These are phyloP conservation scores for Bos taurus DNA, from an alignment of 2,113 vertebrate genomes.

Conservation along the genomic window ARS-UCD2.0 NC_037343.1:28323001-28323500, in stretches of 20 bases:
- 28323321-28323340: background rate
- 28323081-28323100: background rate
- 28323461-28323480: background rate
- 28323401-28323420: background rate
- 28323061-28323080: background rate
- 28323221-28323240: background rate
- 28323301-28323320: background rate
- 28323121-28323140: background rate
- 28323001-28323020: background rate
- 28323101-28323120: background rate
- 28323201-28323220: background rate
- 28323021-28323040: background rate
- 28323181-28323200: background rate
- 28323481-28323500: background rate
- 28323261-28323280: background rate
- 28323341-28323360: background rate
- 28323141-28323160: background rate
- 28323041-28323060: background rate
- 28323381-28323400: background rate
- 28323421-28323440: background rate
- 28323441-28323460: background rate
- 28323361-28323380: background rate
- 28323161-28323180: background rate
- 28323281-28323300: background rate
- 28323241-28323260: background rate